A percentile compares a stretch with the other conserved stretches of the same genome.
Evolutionary conservation across 64 coral and sea anemone species (phyloP).

Genomic region (Cladopsammia gracilis): DNA sequence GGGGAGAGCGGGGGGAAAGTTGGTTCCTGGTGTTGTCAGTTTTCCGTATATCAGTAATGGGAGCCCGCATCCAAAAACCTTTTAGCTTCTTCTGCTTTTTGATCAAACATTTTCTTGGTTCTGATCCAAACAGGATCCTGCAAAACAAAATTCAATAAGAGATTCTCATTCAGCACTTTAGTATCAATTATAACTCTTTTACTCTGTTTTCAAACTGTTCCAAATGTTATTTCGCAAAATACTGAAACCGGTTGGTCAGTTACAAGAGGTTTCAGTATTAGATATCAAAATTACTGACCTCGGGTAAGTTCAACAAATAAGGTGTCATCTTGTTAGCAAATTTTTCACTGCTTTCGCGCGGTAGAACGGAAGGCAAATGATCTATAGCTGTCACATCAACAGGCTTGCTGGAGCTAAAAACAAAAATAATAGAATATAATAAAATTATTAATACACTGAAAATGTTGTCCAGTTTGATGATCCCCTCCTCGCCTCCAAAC

Average conservation of each 20-base stretch:
- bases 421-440: too few relatives aligned
- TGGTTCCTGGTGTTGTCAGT: too few relatives aligned
- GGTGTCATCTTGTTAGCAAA: conserved; percentile 66
- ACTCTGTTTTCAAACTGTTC: background rate
- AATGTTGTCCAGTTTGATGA: too few relatives aligned
- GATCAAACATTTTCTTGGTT: conserved; percentile 48
- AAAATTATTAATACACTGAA: too few relatives aligned
- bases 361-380: conserved; percentile 60
- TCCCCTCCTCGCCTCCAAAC: too few relatives aligned
- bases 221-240: background rate
- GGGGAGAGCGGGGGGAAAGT: too few relatives aligned
- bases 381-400: conserved; percentile 69
- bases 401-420: conserved; percentile 29
- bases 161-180: too few relatives aligned
- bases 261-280: too few relatives aligned
- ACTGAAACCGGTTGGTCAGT: too few relatives aligned
- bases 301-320: conserved; percentile 50
- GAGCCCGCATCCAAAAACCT: background rate
- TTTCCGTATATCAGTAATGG: background rate
- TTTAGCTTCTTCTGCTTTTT: conserved; percentile 57
- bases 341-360: conserved; percentile 54
- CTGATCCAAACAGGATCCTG: conserved; percentile 55
- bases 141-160: background rate
- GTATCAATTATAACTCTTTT: too few relatives aligned
- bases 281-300: conserved; percentile 14